Evolutionary conservation across 2,113 vertebrate species (phyloP).

Genomic region (Nyctereutes procyonoides): DNA sequence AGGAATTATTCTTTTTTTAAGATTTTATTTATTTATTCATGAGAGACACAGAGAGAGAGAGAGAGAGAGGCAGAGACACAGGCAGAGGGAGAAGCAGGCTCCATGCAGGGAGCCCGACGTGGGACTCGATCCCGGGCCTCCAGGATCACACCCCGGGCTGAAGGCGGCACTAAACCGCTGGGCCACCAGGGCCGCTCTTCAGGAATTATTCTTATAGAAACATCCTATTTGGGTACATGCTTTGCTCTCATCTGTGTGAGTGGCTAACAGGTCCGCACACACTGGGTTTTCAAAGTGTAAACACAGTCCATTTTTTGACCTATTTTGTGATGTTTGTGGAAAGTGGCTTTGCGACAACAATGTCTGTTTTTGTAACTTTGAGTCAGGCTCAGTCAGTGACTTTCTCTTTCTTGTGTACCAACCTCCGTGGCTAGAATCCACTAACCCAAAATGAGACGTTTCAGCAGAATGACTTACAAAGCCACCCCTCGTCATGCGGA

Average conservation of each 20-base stretch:
- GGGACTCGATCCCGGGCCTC: too few species aligned
- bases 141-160: too few species aligned
- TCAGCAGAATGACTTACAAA: neutral
- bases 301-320: slow-evolving; percentile 44
- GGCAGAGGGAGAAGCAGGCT: too few species aligned
- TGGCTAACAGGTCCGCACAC: neutral
- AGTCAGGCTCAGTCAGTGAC: slow-evolving; percentile 19
- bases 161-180: too few species aligned
- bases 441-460: slow-evolving; percentile 38
- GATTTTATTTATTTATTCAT: too few species aligned
- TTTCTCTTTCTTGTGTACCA: slow-evolving; percentile 51
- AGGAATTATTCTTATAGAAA: slow-evolving; percentile 62
- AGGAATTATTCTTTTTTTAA: slow-evolving; percentile 35
- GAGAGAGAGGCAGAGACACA: too few species aligned
- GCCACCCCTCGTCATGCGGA: neutral
- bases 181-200: neutral
- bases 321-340: slow-evolving; percentile 12
- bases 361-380: slow-evolving; percentile 31
- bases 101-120: too few species aligned
- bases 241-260: slow-evolving; percentile 11
- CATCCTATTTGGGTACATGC: slow-evolving; percentile 61
- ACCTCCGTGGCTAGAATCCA: slow-evolving; percentile 28
- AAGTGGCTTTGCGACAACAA: slow-evolving; percentile 53
- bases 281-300: slow-evolving; percentile 57
- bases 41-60: too few species aligned